Evolutionary conservation across 2,888 invertebrate species (phyloP).

Genomic region (Calliphora vomitoria): DNA sequence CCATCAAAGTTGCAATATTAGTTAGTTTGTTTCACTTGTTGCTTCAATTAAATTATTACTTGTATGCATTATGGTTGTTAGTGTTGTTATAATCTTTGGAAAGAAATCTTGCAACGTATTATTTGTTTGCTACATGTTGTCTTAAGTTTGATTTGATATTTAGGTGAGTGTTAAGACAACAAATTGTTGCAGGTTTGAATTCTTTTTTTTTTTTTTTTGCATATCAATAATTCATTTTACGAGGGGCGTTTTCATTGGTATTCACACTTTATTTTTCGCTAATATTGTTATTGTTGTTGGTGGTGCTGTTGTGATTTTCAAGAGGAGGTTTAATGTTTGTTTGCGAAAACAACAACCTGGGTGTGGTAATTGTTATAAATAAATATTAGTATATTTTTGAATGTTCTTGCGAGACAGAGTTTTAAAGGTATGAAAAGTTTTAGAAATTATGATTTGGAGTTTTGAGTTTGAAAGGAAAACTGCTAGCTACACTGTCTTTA

Average conservation of each 20-base stretch:
- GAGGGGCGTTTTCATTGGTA: conserved; percentile 65
- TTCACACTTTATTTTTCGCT: conserved; percentile 58
- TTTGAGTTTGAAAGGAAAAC: too few relatives aligned
- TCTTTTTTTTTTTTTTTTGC: conserved; percentile 41
- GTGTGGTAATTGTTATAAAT: conserved; percentile 66
- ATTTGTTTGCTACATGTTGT: conserved; percentile 29
- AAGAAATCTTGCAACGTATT: conserved; percentile 46
- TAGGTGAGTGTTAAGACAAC: conserved; percentile 58
- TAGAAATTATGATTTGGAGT: background rate
- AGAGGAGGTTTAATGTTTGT: conserved; percentile 50
- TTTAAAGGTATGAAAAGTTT: background rate
- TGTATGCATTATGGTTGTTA: background rate
- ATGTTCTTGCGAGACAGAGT: conserved; percentile 25
- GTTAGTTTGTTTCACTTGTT: conserved; percentile 60
- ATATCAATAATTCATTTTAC: conserved; percentile 56
- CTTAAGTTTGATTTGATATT: conserved; percentile 43
- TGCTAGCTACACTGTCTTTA: too few relatives aligned
- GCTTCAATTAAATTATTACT: conserved; percentile 62
- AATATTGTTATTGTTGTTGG: conserved; percentile 13
- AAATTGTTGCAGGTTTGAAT: conserved; percentile 45
- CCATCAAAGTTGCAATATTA: conserved; percentile 26
- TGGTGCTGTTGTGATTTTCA: conserved; percentile 42
- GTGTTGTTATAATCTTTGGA: conserved; percentile 29
- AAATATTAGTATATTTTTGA: conserved; percentile 11
- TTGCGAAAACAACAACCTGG: conserved; percentile 55